Evolutionary conservation across 2,888 invertebrate species (phyloP), one percentile per base, ranked within the genome.

Genomic region (Autographa pulchrina): DNA sequence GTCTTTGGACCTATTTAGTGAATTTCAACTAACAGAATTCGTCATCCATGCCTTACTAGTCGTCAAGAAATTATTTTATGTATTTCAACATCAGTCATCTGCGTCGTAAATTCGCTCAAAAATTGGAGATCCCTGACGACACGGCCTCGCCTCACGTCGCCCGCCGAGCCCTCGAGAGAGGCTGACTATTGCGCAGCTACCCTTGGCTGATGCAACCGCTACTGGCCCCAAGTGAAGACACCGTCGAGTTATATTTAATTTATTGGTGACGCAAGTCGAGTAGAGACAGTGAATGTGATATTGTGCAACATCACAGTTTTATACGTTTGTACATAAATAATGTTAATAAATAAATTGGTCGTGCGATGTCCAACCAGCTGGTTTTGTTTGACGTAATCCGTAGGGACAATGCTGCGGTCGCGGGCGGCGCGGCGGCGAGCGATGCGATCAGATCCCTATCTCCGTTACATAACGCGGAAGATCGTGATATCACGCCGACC

Each of bases 281-380:
- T 89, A 90, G 88, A 90, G 88, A 86, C 89, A 88, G 92, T 90
- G 90, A 89, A 91, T 93, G 95, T 94, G 94, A 94, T 94, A 94
- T 92, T 92, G 91, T 91, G 92, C 88, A 93, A 93, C 90, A 90
- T 89, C 90, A 85, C 85, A 89, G 89, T 93, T 92, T 93, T 93
- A 91, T 93, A 93, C 87, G 85, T 94, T 94, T 95, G 92, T 94
- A 93, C 86, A 92, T 94, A 93, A 89, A 90, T 90, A 90, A 89
- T 90, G 90, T 89, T 89, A 88, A 91, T 91, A 91, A 92, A 85
- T 85, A 93, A 92, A 93, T 86, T 88, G 88, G 86, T 90, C 86
- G 87, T 85, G 78, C 83, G 88, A 90, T 86, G 87, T 88, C 88
- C 87, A 86, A 89, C 83, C 76, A 79, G 83, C 85, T 87, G 82